Evolutionary conservation across 2,888 invertebrate species (phyloP), one percentile per base, ranked within the genome.

Genomic region (Cremastinae sp.): DNA sequence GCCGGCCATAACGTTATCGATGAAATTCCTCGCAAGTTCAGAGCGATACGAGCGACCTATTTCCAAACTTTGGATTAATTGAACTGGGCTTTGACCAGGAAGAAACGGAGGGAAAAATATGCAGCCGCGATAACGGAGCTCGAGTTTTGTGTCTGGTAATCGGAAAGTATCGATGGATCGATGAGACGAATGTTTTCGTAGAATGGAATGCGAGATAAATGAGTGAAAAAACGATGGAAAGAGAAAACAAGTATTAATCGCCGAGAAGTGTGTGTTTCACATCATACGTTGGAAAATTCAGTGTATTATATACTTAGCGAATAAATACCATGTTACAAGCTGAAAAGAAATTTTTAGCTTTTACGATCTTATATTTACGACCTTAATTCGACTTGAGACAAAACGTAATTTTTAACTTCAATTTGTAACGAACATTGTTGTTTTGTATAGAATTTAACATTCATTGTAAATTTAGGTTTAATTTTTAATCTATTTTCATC

Each of bases 221-320:
- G 47, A 55, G 43, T 18, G 59, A 69, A 37, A 9, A 49, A 51
- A 59, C 8, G 12, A 51, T 56, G 75, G 45, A 47, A 79, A 77
- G 16, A 47, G 79, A 82, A 81, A 80, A 78, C 78, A 85, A 85
- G 85, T 87, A 87, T 87, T 87, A 86, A 80, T 85, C 83, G 84
- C 81, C 82, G 82, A 85, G 83, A 83, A 84, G 79, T 83, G 83
- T 84, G 84, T 83, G 73, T 84, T 86, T 85, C 82, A 85, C 83
- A 81, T 83, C 82, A 85, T 83, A 84, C 83, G 85, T 81, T 79
- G 75, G 72, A 78, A 72, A 74, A 83, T 84, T 85, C 79, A 83
- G 83, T 86, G 85, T 86, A 86, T 86, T 85, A 85, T 88, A 81
- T 83, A 83, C 82, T 82, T 83, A 83, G 81, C 74, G 82, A 85